These are phyloP conservation scores for Bucco capensis DNA, from an alignment of 2,113 vertebrate species.

Conservation along the genomic window DNA sequence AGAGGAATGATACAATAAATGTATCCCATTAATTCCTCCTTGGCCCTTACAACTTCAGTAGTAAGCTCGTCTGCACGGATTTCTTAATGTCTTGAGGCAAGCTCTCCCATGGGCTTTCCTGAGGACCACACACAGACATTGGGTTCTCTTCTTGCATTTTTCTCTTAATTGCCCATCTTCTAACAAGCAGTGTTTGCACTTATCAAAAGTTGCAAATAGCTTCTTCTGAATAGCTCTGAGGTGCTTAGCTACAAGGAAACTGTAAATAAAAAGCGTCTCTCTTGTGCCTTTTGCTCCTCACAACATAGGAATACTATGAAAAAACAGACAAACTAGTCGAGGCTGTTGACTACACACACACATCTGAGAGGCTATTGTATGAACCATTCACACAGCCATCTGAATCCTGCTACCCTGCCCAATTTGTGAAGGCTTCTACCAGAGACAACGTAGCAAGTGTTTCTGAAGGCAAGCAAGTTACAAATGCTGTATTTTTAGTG, in stretches of 20 bases:
- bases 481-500: background rate
- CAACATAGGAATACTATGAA: background rate
- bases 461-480: background rate
- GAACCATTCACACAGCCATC: background rate
- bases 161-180: conserved; percentile 40
- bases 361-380: background rate
- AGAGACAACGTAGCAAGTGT: background rate
- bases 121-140: conserved; percentile 51
- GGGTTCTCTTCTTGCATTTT: background rate
- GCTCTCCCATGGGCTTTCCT: conserved; percentile 14
- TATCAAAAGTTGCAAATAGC: background rate
- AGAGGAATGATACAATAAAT: background rate
- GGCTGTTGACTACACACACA: background rate
- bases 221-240: background rate
- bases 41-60: background rate
- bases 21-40: background rate
- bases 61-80: background rate
- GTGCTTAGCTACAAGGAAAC: background rate
- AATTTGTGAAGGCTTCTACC: background rate
- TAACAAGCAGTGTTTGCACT: background rate
- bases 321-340: background rate
- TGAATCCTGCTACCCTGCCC: background rate
- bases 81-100: conserved; percentile 1
- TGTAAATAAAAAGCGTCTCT: background rate
- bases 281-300: conserved; percentile 24